A percentile compares a stretch with the other conserved stretches of the same genome.
Evolutionary conservation across 2,888 invertebrate species (phyloP).

Genomic region (Drosophila peninsularis): DNA sequence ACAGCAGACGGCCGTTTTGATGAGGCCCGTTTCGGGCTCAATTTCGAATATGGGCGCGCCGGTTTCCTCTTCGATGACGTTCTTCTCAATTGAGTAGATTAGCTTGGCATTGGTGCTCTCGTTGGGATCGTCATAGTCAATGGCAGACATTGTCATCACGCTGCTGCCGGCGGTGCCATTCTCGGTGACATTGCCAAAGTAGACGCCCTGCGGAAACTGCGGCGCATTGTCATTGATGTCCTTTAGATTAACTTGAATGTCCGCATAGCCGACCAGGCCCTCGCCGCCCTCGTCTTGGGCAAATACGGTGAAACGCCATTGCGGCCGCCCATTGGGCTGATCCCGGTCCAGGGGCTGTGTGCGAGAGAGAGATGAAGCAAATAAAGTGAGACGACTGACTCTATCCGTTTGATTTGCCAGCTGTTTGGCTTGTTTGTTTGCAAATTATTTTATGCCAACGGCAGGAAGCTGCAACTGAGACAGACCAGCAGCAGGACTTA

Average conservation of each 20-base stretch:
- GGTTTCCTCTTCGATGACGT: constrained; percentile 97
- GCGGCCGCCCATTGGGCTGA: constrained; percentile 97
- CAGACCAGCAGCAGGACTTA: constrained; percentile 13
- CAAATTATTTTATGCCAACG: constrained; percentile 70
- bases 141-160: constrained; percentile 99
- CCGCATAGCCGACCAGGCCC: constrained; percentile 97
- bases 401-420: constrained; percentile 56
- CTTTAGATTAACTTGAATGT: constrained; percentile 97
- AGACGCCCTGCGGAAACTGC: constrained; percentile 96
- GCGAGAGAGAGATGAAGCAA: not conserved
- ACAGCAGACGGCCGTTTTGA: constrained; percentile 97
- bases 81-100: constrained; percentile 97
- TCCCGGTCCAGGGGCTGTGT: constrained; percentile 96
- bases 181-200: constrained; percentile 97
- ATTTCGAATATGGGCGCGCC: constrained; percentile 98
- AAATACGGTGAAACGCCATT: constrained; percentile 97
- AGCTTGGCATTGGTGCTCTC: constrained; percentile 97
- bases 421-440: constrained; percentile 66
- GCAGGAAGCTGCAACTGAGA: constrained; percentile 50
- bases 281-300: constrained; percentile 98
- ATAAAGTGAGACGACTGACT: constrained; percentile 10
- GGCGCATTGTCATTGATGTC: constrained; percentile 99
- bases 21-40: constrained; percentile 96
- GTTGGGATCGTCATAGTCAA: constrained; percentile 97
- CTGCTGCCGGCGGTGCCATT: constrained; percentile 98